These are phyloP conservation scores for Ciconia boyciana DNA, from an alignment of 2,113 vertebrate genomes.

Conservation along the genomic window DNA sequence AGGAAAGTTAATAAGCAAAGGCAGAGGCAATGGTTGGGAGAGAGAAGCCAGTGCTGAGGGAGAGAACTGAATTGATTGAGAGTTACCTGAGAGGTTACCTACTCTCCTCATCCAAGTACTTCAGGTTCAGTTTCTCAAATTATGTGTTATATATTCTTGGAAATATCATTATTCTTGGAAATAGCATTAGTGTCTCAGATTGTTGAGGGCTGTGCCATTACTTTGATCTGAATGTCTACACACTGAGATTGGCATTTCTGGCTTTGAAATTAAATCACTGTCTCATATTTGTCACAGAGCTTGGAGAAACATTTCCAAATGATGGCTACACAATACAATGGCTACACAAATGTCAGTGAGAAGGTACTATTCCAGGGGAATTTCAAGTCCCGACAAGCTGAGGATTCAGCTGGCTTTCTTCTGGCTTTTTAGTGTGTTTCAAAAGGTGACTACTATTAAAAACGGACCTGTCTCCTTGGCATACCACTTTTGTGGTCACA, in stretches of 20 bases:
- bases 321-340: background rate
- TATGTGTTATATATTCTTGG: background rate
- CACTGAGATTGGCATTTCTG: background rate
- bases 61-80: background rate
- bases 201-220: background rate
- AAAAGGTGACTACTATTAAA: background rate
- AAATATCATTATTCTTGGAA: background rate
- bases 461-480: background rate
- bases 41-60: background rate
- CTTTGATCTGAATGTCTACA: background rate
- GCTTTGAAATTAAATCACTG: background rate
- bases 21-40: background rate
- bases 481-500: background rate
- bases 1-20: background rate
- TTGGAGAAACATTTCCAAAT: background rate
- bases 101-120: background rate
- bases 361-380: background rate
- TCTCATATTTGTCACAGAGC: background rate
- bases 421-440: background rate
- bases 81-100: background rate
- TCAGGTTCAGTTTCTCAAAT: background rate
- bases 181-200: background rate
- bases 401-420: background rate
- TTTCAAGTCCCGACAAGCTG: background rate
- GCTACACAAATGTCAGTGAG: background rate